Evolutionary conservation across 2,113 vertebrate genomes (phyloP).

Genomic region (Platichthys stellatus): DNA sequence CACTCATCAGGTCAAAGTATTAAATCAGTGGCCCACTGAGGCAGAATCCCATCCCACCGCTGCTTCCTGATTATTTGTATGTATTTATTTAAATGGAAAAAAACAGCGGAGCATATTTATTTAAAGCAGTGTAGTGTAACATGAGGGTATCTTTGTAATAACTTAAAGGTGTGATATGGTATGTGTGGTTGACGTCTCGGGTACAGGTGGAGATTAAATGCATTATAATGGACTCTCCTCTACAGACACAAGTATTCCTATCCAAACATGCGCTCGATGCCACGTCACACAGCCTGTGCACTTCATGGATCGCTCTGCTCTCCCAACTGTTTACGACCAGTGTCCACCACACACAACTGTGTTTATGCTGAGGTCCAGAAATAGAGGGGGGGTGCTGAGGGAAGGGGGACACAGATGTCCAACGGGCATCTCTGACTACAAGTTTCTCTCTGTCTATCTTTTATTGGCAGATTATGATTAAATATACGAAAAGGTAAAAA

Average conservation of each 20-base stretch:
- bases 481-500: no score
- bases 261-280: neutral
- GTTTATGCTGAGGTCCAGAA: slow-evolving; percentile 43
- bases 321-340: slow-evolving; percentile 24
- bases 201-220: neutral
- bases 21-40: neutral
- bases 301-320: slow-evolving; percentile 8
- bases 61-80: slow-evolving; percentile 1
- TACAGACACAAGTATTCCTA: neutral
- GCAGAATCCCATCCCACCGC: neutral
- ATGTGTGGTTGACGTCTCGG: no score
- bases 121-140: neutral
- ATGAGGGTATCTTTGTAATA: neutral
- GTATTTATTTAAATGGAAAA: neutral
- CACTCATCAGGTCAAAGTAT: slow-evolving; percentile 34
- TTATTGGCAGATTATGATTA: no score
- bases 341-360: slow-evolving; percentile 21
- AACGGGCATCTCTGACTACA: neutral
- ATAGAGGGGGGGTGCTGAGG: slow-evolving; percentile 2
- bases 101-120: neutral
- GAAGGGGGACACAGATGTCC: slow-evolving; percentile 8
- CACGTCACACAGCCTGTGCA: neutral
- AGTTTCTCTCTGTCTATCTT: neutral
- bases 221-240: neutral
- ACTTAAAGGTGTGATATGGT: neutral